Base-by-base conservation (phyloP, 2,797 vertebrate species). In the Pogoniulus pusillus region DNA sequence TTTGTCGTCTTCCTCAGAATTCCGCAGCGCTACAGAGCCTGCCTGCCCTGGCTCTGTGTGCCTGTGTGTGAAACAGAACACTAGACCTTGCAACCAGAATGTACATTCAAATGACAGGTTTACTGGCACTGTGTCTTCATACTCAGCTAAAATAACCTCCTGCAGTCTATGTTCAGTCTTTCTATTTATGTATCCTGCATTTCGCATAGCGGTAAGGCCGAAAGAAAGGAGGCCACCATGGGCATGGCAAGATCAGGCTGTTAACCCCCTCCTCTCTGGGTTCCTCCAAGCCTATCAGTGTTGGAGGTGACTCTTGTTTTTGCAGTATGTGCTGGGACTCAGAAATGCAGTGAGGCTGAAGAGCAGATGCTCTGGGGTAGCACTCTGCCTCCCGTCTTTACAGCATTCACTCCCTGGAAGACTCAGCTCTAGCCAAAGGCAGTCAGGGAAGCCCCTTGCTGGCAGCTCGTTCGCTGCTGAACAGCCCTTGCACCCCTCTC, bases 61-160 rank as follows among this genome's bases (percentile, higher is more conserved):
- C 53, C 39, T 68, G 12, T 16, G 30, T 73, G 91, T 80, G 54
- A 82, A 76, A 82, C 8, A 90, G 65, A 91, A 74, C 81, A 65
- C n/a, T 47, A 57, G 45, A 74, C 29, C 55, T 88, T 85, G 51
- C 58, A 94, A 80, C 32, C 82, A 93, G 91, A 95, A 94, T 85
- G 83, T 27, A 41, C 57, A 90, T 93, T 91, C 66, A 93, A 83
- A 90, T 90, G 91, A 85, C 79, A 89, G 79, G 70, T 94, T 95
- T 89, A 66, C 73, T 89, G 90, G 73, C 63, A 90, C 87, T 60
- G 16, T 41, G 49, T 81, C 90, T 93, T 95, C 80, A 69, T 78
- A n/a, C 0, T 6, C 45, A 49, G 59, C 93, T 85, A 95, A 95
- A 95, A 95, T 90, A 92, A 92, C 59, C 75, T 93, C 72, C 80